Base-by-base conservation (phyloP, 2,888 invertebrate genomes). In the Trissoscelio sp. region DNA sequence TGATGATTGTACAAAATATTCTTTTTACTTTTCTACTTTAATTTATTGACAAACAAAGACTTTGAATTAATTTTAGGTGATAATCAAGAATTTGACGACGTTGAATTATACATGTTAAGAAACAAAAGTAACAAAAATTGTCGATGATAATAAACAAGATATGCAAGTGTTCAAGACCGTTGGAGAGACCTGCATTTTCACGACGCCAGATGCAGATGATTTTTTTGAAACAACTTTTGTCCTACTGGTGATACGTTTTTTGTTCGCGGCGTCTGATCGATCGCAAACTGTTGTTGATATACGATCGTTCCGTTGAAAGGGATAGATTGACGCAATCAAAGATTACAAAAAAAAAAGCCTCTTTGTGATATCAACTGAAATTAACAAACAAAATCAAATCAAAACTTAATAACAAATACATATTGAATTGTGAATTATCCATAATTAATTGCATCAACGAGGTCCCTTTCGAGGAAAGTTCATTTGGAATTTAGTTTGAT, bases 121-220 rank as follows among this genome's bases (percentile, higher is more conserved):
- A 28, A 48, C n/a, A 3, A 48, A 39, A 39, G 5, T 6, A 12
- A 48, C 22, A 48, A 48, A 53, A 46, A 58, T 28, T 51, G n/a
- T 39, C 12, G 14, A 70, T 70, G 67, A 79, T 82, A 77, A 75
- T 82, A n/a, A 82, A 74, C 34, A 79, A 73, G 42, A 69, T 39
- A 79, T 75, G 42, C 55, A 82, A 79, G 79, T 82, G 82, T 82
- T 82, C 82, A 79, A 79, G 24, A 51, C 39, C 46, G 82, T 82
- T 82, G 82, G 79, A 79, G 82, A 79, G 70, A 82, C 67, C 82
- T 82, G 75, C 31, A 12, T 37, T 44, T 60, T 55, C 31, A 70
- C 22, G 37, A 60, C 22, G 53, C 44, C 66, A 81, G 12, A 51
- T 51, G 31, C 16, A 64, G 55, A 72, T 72, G 53, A 69, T 67